Percentiles rank a stretch among this genome's conserved stretches.
Evolutionary conservation across 2,113 vertebrate genomes (phyloP).

Genomic region (Abramis brama): DNA sequence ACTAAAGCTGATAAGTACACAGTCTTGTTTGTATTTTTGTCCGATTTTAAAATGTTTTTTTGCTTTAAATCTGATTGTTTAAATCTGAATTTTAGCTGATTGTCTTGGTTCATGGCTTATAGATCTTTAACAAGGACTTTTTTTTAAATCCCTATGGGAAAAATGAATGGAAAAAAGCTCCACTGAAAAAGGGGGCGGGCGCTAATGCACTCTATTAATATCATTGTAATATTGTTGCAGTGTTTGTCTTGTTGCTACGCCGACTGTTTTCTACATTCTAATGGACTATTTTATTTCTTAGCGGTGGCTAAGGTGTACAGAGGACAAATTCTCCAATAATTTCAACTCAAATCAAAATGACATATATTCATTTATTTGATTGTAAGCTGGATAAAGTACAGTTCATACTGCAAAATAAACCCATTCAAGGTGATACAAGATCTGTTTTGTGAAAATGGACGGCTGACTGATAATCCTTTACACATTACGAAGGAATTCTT

Average conservation of each 20-base stretch:
- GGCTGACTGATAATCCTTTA: too few relatives aligned
- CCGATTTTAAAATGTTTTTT: too few relatives aligned
- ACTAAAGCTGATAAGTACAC: too few relatives aligned
- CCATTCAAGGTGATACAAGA: background rate
- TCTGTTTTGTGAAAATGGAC: background rate
- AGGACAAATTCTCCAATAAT: background rate
- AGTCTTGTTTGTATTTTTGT: too few relatives aligned
- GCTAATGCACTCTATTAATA: background rate
- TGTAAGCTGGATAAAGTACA: background rate
- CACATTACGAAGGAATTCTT: too few relatives aligned
- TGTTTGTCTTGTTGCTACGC: background rate
- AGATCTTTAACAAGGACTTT: too few relatives aligned
- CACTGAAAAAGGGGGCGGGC: too few relatives aligned
- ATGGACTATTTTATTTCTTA: background rate
- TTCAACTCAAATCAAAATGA: background rate
- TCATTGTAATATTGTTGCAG: background rate
- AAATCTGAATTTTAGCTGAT: too few relatives aligned
- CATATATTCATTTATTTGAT: background rate
- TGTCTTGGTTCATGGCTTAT: too few relatives aligned
- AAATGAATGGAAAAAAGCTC: too few relatives aligned
- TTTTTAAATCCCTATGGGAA: too few relatives aligned
- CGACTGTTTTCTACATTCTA: background rate
- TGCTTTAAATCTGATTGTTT: too few relatives aligned
- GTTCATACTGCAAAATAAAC: background rate
- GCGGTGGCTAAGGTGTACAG: background rate